Percentiles rank a stretch among this genome's conserved stretches.
These are phyloP conservation scores for Diploscapter pachys DNA, from an alignment of 1,140 invertebrate genomes.

Conservation along the genomic window DNA sequence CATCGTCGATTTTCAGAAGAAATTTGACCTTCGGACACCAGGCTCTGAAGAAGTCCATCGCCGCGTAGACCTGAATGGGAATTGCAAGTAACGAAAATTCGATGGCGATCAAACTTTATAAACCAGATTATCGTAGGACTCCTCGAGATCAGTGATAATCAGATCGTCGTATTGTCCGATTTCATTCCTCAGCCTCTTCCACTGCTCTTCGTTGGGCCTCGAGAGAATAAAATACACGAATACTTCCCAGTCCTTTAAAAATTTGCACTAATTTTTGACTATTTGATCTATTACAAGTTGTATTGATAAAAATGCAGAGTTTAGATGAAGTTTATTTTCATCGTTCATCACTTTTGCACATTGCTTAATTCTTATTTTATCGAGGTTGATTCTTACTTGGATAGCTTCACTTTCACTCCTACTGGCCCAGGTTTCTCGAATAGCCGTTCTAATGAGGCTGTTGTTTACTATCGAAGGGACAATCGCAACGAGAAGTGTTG, in stretches of 20 bases:
- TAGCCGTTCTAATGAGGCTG: too few relatives aligned
- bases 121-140: conserved; percentile 5
- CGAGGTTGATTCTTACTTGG: too few relatives aligned
- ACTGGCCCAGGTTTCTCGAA: too few relatives aligned
- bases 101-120: conserved; percentile 1
- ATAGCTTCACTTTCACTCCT: too few relatives aligned
- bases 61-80: conserved; percentile 4
- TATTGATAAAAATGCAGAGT: background rate
- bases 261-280: background rate
- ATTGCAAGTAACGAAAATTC: background rate
- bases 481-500: too few relatives aligned
- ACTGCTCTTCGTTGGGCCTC: background rate
- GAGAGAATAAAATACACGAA: conserved; percentile 11
- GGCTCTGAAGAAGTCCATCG: background rate
- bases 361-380: too few relatives aligned
- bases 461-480: too few relatives aligned
- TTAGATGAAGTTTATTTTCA: background rate
- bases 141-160: conserved; percentile 5
- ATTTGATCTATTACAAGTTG: background rate
- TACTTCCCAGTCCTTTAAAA: conserved; percentile 6
- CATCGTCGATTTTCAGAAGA: conserved; percentile 14
- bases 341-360: background rate
- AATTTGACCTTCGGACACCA: background rate
- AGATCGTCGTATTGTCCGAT: background rate
- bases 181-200: background rate